Evolutionary conservation across 2,888 invertebrate genomes (phyloP).

Genomic region (Hydrotaea diabolus): DNA sequence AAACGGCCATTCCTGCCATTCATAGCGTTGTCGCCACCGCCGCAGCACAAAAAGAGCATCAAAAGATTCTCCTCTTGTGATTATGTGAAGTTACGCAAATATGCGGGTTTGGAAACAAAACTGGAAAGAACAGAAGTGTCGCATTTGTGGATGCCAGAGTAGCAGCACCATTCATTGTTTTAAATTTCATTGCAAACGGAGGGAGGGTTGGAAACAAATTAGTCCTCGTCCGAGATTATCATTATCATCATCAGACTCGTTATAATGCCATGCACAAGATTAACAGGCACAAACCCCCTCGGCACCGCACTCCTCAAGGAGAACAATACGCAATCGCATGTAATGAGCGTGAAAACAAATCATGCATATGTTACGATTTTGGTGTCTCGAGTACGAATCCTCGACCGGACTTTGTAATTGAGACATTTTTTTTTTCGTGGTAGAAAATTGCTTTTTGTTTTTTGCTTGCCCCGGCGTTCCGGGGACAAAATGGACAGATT

Average conservation of each 20-base stretch:
- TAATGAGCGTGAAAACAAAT: slow-evolving; percentile 62
- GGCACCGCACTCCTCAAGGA: not conserved
- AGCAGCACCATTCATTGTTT: slow-evolving; percentile 17
- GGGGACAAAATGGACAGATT: slow-evolving; percentile 18
- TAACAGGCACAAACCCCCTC: slow-evolving; percentile 20
- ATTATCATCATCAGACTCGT: slow-evolving; percentile 2
- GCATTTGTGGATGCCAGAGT: not conserved
- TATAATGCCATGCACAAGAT: slow-evolving; percentile 23
- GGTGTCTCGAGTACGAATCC: not conserved
- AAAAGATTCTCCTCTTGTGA: slow-evolving; percentile 22
- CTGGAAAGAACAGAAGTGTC: slow-evolving; percentile 22
- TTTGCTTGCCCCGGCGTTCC: no score
- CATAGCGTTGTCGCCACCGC: not conserved
- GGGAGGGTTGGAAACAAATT: slow-evolving; percentile 27
- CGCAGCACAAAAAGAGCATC: slow-evolving; percentile 29
- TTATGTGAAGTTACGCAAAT: slow-evolving; percentile 36
- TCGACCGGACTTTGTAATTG: slow-evolving; percentile 31
- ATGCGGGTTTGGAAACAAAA: slow-evolving; percentile 32
- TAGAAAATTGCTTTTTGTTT: slow-evolving; percentile 19
- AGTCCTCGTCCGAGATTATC: slow-evolving; percentile 28
- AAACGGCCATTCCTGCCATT: slow-evolving; percentile 17
- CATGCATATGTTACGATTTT: slow-evolving; percentile 43
- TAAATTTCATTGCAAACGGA: not conserved
- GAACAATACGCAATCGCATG: slow-evolving; percentile 53
- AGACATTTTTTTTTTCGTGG: slow-evolving; percentile 5